Evolutionary conservation across 37 sponge, comb jelly and placozoan species (phyloP).

Genomic region (Bolinopsis microptera): DNA sequence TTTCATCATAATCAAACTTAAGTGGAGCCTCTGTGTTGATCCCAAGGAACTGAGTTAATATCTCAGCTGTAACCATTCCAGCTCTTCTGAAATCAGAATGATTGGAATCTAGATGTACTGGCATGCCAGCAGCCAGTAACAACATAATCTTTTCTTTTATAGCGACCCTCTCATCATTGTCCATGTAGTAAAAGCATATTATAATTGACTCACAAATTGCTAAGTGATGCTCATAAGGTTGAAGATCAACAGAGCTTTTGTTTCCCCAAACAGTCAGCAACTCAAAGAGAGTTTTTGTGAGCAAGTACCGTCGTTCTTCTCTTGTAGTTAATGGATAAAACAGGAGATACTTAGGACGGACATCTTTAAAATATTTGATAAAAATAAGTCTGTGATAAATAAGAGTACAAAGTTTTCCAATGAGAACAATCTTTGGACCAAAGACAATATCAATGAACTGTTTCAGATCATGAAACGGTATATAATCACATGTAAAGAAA

Average conservation of each 20-base stretch:
- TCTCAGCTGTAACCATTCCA: conserved; percentile 56
- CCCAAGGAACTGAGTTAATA: conserved; percentile 38
- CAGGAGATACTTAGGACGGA: conserved; percentile 5
- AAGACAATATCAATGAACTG: conserved; percentile 6
- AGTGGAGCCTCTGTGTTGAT: conserved; percentile 18
- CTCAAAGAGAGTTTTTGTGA: conserved; percentile 53
- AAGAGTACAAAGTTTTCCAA: conserved; percentile 46
- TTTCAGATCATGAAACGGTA: not conserved
- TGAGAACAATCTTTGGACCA: conserved; percentile 42
- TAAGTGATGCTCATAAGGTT: conserved; percentile 59
- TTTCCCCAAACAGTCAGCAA: conserved; percentile 61
- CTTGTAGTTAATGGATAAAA: conserved; percentile 34
- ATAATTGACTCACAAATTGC: conserved; percentile 22
- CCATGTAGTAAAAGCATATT: conserved; percentile 47
- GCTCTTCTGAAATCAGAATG: conserved; percentile 46
- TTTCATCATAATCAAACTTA: conserved; percentile 61
- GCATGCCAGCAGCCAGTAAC: conserved; percentile 43
- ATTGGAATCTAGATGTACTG: conserved; percentile 43
- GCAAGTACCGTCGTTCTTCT: conserved; percentile 59
- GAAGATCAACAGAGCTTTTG: conserved; percentile 54
- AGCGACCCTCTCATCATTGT: conserved; percentile 35
- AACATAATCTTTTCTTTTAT: conserved; percentile 31
- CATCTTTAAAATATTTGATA: conserved; percentile 47
- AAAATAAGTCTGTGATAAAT: conserved; percentile 31
- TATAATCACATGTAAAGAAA: conserved; percentile 49